Evolutionary conservation across 2,888 invertebrate genomes (phyloP).

Genomic region (Drosophila flavopinicola): DNA sequence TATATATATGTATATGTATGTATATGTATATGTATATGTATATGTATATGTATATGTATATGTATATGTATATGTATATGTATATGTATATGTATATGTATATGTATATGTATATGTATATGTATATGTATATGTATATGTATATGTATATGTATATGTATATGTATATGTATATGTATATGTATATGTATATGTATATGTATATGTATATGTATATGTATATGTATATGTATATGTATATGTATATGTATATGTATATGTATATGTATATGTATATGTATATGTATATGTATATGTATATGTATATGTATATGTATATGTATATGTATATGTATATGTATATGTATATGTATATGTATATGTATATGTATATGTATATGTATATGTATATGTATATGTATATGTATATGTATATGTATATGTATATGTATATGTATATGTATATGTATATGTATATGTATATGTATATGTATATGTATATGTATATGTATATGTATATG

Average conservation of each 20-base stretch:
- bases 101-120: constrained; percentile 3
- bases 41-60: constrained; percentile 21
- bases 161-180: too few relatives aligned
- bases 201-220: too few relatives aligned
- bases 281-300: constrained; percentile 21
- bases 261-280: too few relatives aligned
- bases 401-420: too few relatives aligned
- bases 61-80: too few relatives aligned
- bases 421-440: constrained; percentile 27
- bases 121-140: too few relatives aligned
- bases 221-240: constrained; percentile 34
- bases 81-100: constrained; percentile 30
- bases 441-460: too few relatives aligned
- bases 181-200: constrained; percentile 27
- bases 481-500: constrained; percentile 8
- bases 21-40: too few relatives aligned
- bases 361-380: too few relatives aligned
- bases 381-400: constrained; percentile 15
- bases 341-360: constrained; percentile 3
- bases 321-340: constrained; percentile 30
- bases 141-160: constrained; percentile 15
- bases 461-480: constrained; percentile 34
- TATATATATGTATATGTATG: constrained; percentile 11
- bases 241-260: constrained; percentile 8
- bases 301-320: too few relatives aligned